Conservation (phyloP, 2,888 invertebrate species). For the Cetonia aurata region DNA sequence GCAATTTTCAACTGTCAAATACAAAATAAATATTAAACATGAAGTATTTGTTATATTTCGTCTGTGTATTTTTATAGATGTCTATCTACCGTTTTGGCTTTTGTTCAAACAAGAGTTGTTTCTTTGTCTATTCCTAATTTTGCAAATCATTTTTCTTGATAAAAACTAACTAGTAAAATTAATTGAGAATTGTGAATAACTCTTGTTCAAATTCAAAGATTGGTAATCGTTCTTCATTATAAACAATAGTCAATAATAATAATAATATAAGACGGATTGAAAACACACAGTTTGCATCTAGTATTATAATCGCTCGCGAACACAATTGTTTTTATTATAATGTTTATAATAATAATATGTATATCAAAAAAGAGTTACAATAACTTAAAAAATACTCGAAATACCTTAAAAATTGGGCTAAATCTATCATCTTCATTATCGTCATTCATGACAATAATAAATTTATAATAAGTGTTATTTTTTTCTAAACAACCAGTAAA, state of each 20-base stretch:
- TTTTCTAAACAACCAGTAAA: slow-evolving; percentile 52
- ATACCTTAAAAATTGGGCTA: slow-evolving; percentile 51
- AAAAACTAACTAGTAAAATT: background rate
- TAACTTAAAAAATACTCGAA: slow-evolving; percentile 51
- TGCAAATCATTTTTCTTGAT: slow-evolving; percentile 4
- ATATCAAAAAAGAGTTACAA: slow-evolving; percentile 44
- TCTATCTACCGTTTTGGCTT: slow-evolving; percentile 25
- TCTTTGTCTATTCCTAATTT: background rate
- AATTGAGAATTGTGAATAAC: background rate
- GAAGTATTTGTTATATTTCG: background rate
- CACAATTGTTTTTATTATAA: slow-evolving; percentile 52
- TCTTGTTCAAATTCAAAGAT: slow-evolving; percentile 34
- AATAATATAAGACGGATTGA: slow-evolving; percentile 48
- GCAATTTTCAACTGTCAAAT: background rate
- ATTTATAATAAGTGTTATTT: slow-evolving; percentile 30
- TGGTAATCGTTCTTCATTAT: slow-evolving; percentile 11
- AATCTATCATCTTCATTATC: slow-evolving; percentile 47
- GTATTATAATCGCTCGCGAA: slow-evolving; percentile 59
- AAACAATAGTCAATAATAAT: background rate
- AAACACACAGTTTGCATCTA: slow-evolving; percentile 52
- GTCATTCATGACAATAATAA: slow-evolving; percentile 12
- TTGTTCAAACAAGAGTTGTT: slow-evolving; percentile 35
- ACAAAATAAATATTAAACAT: slow-evolving; percentile 16
- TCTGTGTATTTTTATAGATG: slow-evolving; percentile 27
- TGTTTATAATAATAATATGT: slow-evolving; percentile 39